Evolutionary conservation across 2,113 vertebrate species (phyloP).

Genomic region (Dryoscopus gambensis): DNA sequence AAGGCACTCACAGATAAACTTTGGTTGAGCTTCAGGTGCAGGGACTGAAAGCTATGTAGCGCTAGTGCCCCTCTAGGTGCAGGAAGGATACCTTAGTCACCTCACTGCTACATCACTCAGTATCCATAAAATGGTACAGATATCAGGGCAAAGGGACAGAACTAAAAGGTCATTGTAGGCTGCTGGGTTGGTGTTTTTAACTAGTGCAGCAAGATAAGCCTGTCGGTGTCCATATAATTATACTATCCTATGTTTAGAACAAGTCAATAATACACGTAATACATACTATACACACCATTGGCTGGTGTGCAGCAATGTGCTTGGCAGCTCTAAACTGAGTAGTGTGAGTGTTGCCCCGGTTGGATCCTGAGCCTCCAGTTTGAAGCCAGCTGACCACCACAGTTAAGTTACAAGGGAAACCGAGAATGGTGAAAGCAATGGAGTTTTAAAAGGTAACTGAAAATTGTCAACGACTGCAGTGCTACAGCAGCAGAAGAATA

Average conservation of each 20-base stretch:
- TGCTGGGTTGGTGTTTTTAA: background rate
- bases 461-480: background rate
- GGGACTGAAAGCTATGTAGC: background rate
- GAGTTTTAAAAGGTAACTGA: background rate
- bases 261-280: background rate
- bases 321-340: background rate
- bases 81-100: background rate
- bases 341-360: background rate
- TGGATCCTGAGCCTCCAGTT: background rate
- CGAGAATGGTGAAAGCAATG: fast-evolving
- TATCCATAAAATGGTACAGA: background rate
- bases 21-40: background rate
- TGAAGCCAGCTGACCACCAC: background rate
- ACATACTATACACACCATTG: background rate
- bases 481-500: background rate
- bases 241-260: background rate
- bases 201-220: background rate
- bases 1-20: background rate
- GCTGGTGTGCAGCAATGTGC: background rate
- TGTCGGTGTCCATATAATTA: background rate
- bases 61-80: background rate
- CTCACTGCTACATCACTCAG: fast-evolving
- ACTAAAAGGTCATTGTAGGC: background rate
- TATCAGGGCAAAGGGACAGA: background rate
- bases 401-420: background rate